A percentile compares a stretch with the other conserved stretches of the same genome.
Evolutionary conservation across 2,797 vertebrate species (phyloP).

Genomic region (Cynodonichthys magdalenae): DNA sequence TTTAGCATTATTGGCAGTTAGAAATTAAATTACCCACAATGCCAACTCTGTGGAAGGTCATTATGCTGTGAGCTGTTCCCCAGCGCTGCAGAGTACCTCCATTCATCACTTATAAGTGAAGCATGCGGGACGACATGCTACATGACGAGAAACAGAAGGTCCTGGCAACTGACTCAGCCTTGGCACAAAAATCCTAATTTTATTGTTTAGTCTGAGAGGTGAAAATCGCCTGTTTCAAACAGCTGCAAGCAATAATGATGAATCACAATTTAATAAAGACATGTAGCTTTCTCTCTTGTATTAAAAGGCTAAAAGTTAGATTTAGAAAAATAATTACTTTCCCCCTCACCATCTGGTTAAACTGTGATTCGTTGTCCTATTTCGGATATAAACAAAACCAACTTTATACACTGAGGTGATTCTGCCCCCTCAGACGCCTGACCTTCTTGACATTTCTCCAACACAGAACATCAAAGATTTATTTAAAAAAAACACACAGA

Average conservation of each 20-base stretch:
- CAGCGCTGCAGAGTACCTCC: conserved; percentile 15
- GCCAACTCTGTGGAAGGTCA: conserved; percentile 18
- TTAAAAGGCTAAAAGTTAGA: conserved; percentile 4
- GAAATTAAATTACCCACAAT: conserved; percentile 18
- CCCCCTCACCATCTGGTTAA: conserved; percentile 11
- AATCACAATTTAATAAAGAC: background rate
- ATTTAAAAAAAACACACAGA: background rate
- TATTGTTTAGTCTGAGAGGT: conserved; percentile 17
- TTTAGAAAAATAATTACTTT: background rate
- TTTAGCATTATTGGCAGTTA: conserved; percentile 22
- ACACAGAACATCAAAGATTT: conserved; percentile 22
- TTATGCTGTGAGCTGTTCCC: conserved; percentile 5
- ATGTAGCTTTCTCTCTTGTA: background rate
- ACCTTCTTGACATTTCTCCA: conserved; percentile 27
- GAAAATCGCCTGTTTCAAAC: conserved; percentile 9
- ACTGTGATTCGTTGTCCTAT: too few species aligned
- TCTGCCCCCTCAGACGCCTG: conserved; percentile 22
- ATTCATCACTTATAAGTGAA: conserved; percentile 21
- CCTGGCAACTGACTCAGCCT: conserved; percentile 32
- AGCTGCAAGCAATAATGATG: background rate
- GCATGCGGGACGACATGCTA: conserved; percentile 33
- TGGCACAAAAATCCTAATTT: conserved; percentile 9
- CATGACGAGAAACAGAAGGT: conserved; percentile 24
- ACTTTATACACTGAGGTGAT: too few species aligned
- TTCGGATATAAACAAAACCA: too few species aligned